Base-by-base conservation (phyloP, 2,797 vertebrate species). In the Lycodopsis pacificus region DNA sequence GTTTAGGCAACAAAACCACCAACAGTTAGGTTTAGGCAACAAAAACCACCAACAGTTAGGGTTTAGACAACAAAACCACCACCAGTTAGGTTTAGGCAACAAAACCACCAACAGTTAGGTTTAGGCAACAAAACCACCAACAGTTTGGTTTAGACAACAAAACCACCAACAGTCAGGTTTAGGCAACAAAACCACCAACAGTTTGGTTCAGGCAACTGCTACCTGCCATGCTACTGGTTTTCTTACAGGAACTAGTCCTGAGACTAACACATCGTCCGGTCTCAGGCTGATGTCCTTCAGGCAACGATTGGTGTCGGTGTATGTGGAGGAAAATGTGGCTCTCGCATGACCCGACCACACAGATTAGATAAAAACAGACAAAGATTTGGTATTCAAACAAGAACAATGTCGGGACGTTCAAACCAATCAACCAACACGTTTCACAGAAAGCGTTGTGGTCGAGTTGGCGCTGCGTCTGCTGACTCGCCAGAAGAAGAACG, bases 401-500 rank as follows among this genome's bases (percentile, higher is more conserved):
- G 3, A 32, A 7, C n/a, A 13, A 13, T 0, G 22, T 27, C 7
- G n/a, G n/a, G n/a, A n/a, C n/a, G n/a, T n/a, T n/a, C n/a, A n/a
- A n/a, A n/a, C n/a, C n/a, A n/a, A n/a, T n/a, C n/a, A 2, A 15
- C 22, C 61, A 72, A 40, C 49, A 54, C 61, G 76, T 76, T 76
- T 80, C 30, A 30, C 4, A 27, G 3, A 27, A 82, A 30, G 15
- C 46, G 1, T 8, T 71, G 72, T 54, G 51, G 27, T 61, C 12
- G 30, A 65, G 40, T 1, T 4, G 17, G 12, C 10, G 32, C 32
- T 44, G 71, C 58, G n/a, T 87, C 83, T 64, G 82, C 88, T 86
- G 91, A 89, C 81, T 86, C 80, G 15, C 40, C 80, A 38, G 19
- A 19, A 48, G 3, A 48, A 46, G 17, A 76, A 65, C 86, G 89